Evolutionary conservation across 2,888 invertebrate genomes (phyloP), one percentile per base, ranked within the genome.

Genomic region (Tiliacea citrago): DNA sequence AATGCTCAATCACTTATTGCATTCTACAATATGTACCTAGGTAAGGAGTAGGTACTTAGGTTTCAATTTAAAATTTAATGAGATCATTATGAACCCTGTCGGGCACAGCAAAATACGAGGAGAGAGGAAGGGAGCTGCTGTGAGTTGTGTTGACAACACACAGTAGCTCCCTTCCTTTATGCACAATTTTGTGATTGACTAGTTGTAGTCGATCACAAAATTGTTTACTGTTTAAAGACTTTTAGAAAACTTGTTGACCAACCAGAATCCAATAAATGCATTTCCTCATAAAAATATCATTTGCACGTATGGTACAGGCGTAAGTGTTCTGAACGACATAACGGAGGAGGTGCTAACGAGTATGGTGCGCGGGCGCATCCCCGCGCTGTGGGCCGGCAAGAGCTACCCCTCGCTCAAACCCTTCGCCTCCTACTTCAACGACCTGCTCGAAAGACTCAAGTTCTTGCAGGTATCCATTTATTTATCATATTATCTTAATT

Each of bases 381-480:
- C 99, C 0, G 96, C 96, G 51, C 96, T 98, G 93, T 99, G 99
- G 99, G 97, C 98, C 78, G 97, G 97, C 86, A 97, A 97, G 90
- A 99, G 99, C 13, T 99, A 99, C 93, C 99, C 99, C 1, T 99
- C 99, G 8, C 96, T 99, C 47, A 99, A 99, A 92, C 98, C 99
- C 0, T 97, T 99, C 21, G 98, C 98, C 45, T 98, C 98, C 87
- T 99, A 99, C 91, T 97, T 99, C 72, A 97, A 97, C 83, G 99
- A 99, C 92, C 98, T 99, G 88, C 93, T 99, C n/a, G 97, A 97
- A 0, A 97, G 99, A 84, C 96, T 99, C 18, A 96, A 96, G n/a
- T 99, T 99, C 93, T 94, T 99, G 70, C 98, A 98, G 97, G 99
- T 98, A 91, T 58, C 0, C n/a, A 45, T 24, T 45, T 35, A 35